These are phyloP conservation scores for Brachymystax lenok DNA, from an alignment of 2,797 vertebrate species.

Conservation along the genomic window DNA sequence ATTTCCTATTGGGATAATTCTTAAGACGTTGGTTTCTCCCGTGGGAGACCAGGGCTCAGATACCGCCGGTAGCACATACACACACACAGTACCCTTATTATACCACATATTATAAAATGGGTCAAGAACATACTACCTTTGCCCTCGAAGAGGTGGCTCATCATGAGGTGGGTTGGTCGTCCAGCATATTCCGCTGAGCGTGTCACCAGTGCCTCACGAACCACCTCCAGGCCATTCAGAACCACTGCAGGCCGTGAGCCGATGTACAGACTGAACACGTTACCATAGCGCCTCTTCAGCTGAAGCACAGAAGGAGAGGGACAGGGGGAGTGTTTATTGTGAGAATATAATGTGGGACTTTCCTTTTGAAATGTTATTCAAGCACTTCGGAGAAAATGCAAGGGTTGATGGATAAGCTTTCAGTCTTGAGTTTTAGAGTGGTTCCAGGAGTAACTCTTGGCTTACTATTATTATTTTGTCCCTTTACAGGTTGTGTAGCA, in stretches of 20 bases:
- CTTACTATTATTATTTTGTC: too few relatives aligned
- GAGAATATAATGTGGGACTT: not conserved
- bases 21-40: too few relatives aligned
- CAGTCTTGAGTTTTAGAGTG: not conserved
- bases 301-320: not conserved
- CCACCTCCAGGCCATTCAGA: constrained; percentile 67
- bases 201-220: constrained; percentile 47
- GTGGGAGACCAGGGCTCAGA: too few relatives aligned
- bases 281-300: constrained; percentile 25
- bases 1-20: too few relatives aligned
- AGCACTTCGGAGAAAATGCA: too few relatives aligned
- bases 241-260: constrained; percentile 28
- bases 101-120: not conserved
- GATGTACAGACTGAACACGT: constrained; percentile 26
- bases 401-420: not conserved
- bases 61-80: too few relatives aligned
- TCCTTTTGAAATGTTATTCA: not conserved
- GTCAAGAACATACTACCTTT: constrained; percentile 16
- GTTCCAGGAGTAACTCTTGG: not conserved
- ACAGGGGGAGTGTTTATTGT: not conserved
- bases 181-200: constrained; percentile 15
- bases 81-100: not conserved
- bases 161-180: constrained; percentile 7
- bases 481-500: too few relatives aligned
- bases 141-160: constrained; percentile 9